phyloP scores from a whole-genome alignment of 2,888 invertebrate species.

The Lacanobia oleracea region DNA sequence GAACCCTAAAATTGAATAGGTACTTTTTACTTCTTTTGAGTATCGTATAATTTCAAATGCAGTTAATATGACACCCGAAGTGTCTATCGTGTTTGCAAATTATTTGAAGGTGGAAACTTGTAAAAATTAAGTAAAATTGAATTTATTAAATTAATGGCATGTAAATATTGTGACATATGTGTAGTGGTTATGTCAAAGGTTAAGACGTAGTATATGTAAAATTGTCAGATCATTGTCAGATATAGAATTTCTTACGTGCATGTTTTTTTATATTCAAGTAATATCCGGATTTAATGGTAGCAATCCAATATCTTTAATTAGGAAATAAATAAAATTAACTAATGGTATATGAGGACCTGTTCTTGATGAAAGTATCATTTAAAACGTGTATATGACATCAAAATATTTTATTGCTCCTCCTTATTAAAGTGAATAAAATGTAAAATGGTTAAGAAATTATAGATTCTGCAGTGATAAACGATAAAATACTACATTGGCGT shows the following conservation, averaged over 20 bases:
- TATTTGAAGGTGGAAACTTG: conserved; percentile 6
- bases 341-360: neutral
- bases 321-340: neutral
- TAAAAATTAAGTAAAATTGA: conserved; percentile 8
- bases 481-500: neutral
- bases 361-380: neutral
- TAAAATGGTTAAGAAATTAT: too few relatives aligned
- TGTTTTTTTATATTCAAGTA: neutral
- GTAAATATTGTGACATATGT: conserved; percentile 30
- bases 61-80: too few relatives aligned
- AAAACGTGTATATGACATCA: neutral
- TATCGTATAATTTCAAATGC: too few relatives aligned
- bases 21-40: neutral
- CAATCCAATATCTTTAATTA: neutral
- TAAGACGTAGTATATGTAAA: conserved; percentile 23
- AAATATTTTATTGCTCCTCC: neutral
- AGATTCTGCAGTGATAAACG: neutral
- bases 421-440: neutral
- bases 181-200: conserved; percentile 41
- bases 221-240: neutral
- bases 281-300: neutral
- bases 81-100: neutral
- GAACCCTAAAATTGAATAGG: too few relatives aligned
- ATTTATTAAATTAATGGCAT: conserved; percentile 22
- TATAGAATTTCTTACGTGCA: neutral